Conservation (phyloP, 2,888 invertebrate genomes). For the Encarsia formosa region DNA sequence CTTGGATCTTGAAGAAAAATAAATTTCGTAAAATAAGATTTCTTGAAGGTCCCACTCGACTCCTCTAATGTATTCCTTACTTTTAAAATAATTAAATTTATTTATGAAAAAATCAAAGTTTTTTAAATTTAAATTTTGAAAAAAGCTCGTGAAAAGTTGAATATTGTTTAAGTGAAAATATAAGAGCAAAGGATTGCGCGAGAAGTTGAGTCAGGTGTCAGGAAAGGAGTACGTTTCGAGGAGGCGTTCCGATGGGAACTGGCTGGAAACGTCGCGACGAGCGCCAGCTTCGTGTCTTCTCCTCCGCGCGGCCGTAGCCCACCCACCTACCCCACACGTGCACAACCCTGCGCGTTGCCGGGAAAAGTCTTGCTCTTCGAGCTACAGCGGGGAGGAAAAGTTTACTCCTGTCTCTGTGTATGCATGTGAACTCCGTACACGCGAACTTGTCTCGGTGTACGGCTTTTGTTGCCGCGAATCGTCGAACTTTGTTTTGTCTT, state of each 20-base stretch:
- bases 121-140: neutral
- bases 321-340: conserved; percentile 26
- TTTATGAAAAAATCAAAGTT: neutral
- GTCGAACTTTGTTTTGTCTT: too few species aligned
- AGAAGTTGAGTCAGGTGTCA: conserved; percentile 40
- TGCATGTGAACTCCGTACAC: too few species aligned
- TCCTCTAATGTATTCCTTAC: conserved; percentile 6
- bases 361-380: neutral
- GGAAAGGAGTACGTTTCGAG: too few species aligned
- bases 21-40: too few species aligned
- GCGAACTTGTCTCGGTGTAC: too few species aligned
- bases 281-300: conserved; percentile 43
- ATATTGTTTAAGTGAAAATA: too few species aligned
- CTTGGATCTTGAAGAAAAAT: too few species aligned
- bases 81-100: neutral
- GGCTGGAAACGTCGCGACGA: conserved; percentile 50
- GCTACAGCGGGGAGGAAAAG: too few species aligned
- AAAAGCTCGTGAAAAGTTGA: neutral
- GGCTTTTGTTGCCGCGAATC: too few species aligned
- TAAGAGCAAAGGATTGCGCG: conserved; percentile 41
- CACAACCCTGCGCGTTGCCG: neutral
- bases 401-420: too few species aligned
- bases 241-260: conserved; percentile 49
- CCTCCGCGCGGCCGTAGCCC: conserved; percentile 15
- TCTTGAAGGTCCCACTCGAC: conserved; percentile 16